Evolutionary conservation across 2,888 invertebrate genomes (phyloP), one percentile per base, ranked within the genome.

Genomic region (Lucinisca nassula): DNA sequence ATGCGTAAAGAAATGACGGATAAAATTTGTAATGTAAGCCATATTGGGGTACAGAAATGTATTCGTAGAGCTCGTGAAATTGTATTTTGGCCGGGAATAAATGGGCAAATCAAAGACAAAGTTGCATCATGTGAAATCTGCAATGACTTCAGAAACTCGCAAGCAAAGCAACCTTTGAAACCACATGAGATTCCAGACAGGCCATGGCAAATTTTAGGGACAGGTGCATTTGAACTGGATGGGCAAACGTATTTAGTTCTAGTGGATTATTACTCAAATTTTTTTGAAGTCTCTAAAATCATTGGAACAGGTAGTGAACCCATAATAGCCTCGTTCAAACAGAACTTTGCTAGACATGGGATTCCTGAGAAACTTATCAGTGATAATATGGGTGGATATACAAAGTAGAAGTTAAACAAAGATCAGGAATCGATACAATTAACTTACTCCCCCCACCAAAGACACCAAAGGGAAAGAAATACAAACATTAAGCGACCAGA

Each of bases 261-360:
- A 17, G 51, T 17, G 51, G 51, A 51, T 21, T 17, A 21, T n/a
- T 51, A 51, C 21, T 51, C 51, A 8, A 51, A 51, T 38, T 92
- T 79, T 73, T 85, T 85, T 17, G 92, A 92, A 81, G 61, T 91
- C n/a, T n/a, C n/a, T n/a, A n/a, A n/a, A n/a, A n/a, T n/a, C n/a
- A n/a, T n/a, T n/a, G n/a, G n/a, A n/a, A n/a, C n/a, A n/a, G n/a
- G n/a, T n/a, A n/a, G n/a, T n/a, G n/a, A n/a, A n/a, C n/a, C n/a
- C n/a, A n/a, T n/a, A n/a, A n/a, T n/a, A n/a, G n/a, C n/a, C n/a
- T n/a, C n/a, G n/a, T n/a, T n/a, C n/a, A n/a, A n/a, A n/a, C n/a
- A n/a, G n/a, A n/a, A n/a, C n/a, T n/a, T n/a, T n/a, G n/a, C n/a
- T n/a, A n/a, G n/a, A n/a, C n/a, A n/a, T n/a, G n/a, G n/a, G n/a